phyloP scores from a whole-genome alignment of 2,888 invertebrate species.

The Acanthosepion lycidas region DNA sequence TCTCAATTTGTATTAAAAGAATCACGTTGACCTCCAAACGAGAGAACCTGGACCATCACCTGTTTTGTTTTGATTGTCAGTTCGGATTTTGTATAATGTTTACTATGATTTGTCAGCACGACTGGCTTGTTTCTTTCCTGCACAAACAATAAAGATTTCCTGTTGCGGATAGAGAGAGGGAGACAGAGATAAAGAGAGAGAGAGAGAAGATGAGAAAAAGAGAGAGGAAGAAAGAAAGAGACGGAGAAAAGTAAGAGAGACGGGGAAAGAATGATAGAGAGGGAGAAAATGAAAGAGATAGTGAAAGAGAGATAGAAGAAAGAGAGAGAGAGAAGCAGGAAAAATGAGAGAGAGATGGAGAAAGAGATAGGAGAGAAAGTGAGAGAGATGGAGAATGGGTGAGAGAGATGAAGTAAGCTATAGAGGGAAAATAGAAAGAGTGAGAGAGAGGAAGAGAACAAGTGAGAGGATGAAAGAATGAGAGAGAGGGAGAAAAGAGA shows the following conservation, averaged over 20 bases:
- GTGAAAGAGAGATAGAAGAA: neutral
- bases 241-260: neutral
- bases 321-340: too few species aligned
- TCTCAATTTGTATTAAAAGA: too few species aligned
- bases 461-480: neutral
- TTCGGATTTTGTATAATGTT: too few species aligned
- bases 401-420: neutral
- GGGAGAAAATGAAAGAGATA: neutral
- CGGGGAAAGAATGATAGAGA: neutral
- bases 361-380: neutral
- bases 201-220: neutral
- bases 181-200: too few species aligned
- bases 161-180: too few species aligned
- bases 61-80: too few species aligned
- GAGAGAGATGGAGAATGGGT: neutral
- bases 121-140: too few species aligned
- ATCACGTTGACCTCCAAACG: too few species aligned
- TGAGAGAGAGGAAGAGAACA: neutral
- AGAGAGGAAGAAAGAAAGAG: neutral
- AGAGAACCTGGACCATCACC: too few species aligned
- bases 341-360: neutral
- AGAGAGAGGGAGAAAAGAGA: neutral
- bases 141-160: too few species aligned
- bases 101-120: too few species aligned
- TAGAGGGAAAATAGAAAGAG: neutral